Evolutionary conservation across 1,140 invertebrate species (phyloP).

Genomic region (Hylyphantes graminicola): DNA sequence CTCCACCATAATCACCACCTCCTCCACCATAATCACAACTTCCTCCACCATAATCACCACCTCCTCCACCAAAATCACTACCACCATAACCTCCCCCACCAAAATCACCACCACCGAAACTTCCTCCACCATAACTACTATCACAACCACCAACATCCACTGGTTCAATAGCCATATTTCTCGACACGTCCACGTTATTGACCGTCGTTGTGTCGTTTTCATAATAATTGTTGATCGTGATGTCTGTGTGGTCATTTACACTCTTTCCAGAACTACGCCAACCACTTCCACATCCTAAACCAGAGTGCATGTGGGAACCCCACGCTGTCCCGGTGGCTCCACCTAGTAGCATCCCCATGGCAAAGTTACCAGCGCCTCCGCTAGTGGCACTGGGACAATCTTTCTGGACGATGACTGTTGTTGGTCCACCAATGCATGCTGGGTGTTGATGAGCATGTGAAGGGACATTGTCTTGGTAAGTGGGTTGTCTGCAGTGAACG

Average conservation of each 20-base stretch:
- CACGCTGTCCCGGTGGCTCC: constrained; percentile 33
- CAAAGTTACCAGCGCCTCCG: constrained; percentile 45
- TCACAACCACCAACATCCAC: constrained; percentile 6
- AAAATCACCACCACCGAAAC: constrained; percentile 5
- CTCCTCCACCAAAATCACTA: neutral
- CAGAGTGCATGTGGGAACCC: constrained; percentile 1
- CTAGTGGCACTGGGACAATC: constrained; percentile 3
- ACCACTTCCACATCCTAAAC: constrained; percentile 14
- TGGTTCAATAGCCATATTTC: constrained; percentile 24
- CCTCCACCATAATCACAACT: constrained; percentile 36
- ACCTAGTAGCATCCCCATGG: constrained; percentile 49
- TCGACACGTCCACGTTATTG: constrained; percentile 45
- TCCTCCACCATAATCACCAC: constrained; percentile 37
- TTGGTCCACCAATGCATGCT: neutral
- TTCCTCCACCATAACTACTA: neutral
- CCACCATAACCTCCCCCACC: constrained; percentile 11
- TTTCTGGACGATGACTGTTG: constrained; percentile 51
- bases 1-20: too few species aligned
- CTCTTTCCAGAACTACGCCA: neutral
- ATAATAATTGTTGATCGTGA: constrained; percentile 50
- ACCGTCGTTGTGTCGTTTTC: constrained; percentile 42
- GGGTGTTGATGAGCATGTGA: neutral
- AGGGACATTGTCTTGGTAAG: constrained; percentile 4
- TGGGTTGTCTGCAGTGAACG: constrained; percentile 15
- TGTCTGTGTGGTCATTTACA: constrained; percentile 13